Evolutionary conservation across 2,113 vertebrate genomes (phyloP).

Genomic region (Pelobates fuscus): DNA sequence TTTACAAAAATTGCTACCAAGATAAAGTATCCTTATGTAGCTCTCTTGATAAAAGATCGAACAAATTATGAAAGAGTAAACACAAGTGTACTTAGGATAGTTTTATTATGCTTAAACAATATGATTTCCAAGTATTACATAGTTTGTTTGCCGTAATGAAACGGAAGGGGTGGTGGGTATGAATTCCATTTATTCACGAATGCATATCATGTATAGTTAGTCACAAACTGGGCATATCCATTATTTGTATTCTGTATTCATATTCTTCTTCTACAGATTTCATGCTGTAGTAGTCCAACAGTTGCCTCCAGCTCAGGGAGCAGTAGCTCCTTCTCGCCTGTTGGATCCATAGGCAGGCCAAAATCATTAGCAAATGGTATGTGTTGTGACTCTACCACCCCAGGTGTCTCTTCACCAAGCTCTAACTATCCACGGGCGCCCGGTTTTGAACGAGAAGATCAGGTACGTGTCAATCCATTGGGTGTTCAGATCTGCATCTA

Average conservation of each 20-base stretch:
- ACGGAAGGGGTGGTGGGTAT: too few relatives aligned
- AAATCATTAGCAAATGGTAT: conserved; percentile 77
- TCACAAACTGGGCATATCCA: conserved; percentile 36
- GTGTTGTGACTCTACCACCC: conserved; percentile 77
- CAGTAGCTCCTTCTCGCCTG: conserved; percentile 80
- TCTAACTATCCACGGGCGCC: conserved; percentile 82
- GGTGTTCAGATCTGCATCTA: conserved; percentile 2
- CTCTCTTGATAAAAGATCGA: too few relatives aligned
- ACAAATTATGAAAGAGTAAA: too few relatives aligned
- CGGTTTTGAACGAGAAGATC: conserved; percentile 84
- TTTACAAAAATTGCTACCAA: too few relatives aligned
- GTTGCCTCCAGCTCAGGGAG: conserved; percentile 81
- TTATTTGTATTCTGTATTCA: conserved; percentile 65
- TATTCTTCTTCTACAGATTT: conserved; percentile 77
- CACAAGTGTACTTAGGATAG: too few relatives aligned
- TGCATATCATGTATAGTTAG: neutral
- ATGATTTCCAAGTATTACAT: too few relatives aligned
- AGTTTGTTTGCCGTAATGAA: too few relatives aligned
- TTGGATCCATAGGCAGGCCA: conserved; percentile 76
- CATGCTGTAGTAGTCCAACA: conserved; percentile 79
- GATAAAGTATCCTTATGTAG: too few relatives aligned
- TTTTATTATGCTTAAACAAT: too few relatives aligned
- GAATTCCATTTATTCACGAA: too few relatives aligned
- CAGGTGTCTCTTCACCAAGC: conserved; percentile 76
- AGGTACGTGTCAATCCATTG: conserved; percentile 72